Evolutionary conservation across 2,888 invertebrate genomes (phyloP), one percentile per base, ranked within the genome.

Genomic region (Rambutsinella grinnellia): DNA sequence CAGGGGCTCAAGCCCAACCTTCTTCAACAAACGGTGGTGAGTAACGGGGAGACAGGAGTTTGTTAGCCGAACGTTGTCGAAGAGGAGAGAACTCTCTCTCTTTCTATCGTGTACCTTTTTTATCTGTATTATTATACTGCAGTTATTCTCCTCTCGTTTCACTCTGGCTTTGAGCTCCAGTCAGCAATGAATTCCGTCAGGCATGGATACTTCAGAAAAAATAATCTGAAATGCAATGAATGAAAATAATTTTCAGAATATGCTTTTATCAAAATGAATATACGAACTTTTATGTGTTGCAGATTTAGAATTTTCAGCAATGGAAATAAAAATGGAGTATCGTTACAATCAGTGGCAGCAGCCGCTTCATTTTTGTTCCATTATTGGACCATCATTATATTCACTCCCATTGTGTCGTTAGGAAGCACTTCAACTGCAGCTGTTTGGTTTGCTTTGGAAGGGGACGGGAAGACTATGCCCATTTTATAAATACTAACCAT

Each of bases 1-100:
- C 72, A 67, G 71, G 57, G 49, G 65, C 74, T 70, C 76, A 69
- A 74, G 78, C 78, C 80, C 78, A 69, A 60, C 68, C 76, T 63
- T 74, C 70, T 72, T 75, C 51, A 71, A 49, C 56, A 68, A 68
- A 47, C 2, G n/a, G n/a, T n/a, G n/a, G n/a, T n/a, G n/a, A n/a
- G n/a, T n/a, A n/a, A n/a, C n/a, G n/a, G n/a, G n/a, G n/a, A n/a
- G n/a, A n/a, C n/a, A n/a, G n/a, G n/a, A n/a, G n/a, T n/a, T n/a
- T n/a, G n/a, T 51, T 57, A 61, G 53, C 75, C 75, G 75, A 75
- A 68, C 67, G 44, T 61, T 68, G 68, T 68, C 75, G 75, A 75
- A 47, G 68, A 51, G 27, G 54, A 70, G 51, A 61, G 51, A 23
- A 54, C 23, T 44, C 27, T 23, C 63, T 63, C 72, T 63, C n/a